phyloP scores from a whole-genome alignment of 2,113 vertebrate genomes.

The Herpailurus yagouaroundi region DNA sequence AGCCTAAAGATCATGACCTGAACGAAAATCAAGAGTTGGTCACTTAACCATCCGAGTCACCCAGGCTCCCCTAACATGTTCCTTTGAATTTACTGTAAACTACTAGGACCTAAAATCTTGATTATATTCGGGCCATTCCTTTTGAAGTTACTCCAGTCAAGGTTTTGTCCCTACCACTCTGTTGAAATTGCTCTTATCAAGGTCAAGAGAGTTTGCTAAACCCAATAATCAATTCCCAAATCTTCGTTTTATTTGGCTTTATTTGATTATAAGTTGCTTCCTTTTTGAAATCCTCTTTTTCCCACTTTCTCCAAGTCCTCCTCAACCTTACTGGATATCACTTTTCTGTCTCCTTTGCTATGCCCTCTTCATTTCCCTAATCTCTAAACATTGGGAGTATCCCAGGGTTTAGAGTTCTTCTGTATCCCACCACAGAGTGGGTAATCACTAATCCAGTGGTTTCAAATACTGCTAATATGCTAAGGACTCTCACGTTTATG shows the following conservation, averaged over 20 bases:
- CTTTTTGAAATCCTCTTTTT: background rate
- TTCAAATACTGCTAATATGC: background rate
- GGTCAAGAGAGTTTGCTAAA: background rate
- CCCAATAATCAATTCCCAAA: background rate
- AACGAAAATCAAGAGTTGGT: no score
- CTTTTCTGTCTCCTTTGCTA: background rate
- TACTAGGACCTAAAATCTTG: background rate
- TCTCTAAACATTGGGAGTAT: background rate
- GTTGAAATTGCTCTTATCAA: conserved; percentile 15
- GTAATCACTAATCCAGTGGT: background rate
- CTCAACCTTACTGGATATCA: background rate
- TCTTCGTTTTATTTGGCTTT: conserved; percentile 31
- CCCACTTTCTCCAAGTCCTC: background rate
- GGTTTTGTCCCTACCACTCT: background rate
- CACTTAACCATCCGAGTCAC: no score
- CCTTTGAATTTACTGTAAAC: background rate
- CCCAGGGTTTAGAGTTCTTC: background rate
- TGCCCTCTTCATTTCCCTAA: background rate
- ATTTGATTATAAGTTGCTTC: background rate
- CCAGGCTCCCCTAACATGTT: background rate
- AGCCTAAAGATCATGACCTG: no score
- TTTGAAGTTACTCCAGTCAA: background rate
- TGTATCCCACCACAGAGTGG: background rate
- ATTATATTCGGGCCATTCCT: background rate
- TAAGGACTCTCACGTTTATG: background rate